Conservation (phyloP, 2,797 vertebrate genomes). For the Pristis pectinata region DNA sequence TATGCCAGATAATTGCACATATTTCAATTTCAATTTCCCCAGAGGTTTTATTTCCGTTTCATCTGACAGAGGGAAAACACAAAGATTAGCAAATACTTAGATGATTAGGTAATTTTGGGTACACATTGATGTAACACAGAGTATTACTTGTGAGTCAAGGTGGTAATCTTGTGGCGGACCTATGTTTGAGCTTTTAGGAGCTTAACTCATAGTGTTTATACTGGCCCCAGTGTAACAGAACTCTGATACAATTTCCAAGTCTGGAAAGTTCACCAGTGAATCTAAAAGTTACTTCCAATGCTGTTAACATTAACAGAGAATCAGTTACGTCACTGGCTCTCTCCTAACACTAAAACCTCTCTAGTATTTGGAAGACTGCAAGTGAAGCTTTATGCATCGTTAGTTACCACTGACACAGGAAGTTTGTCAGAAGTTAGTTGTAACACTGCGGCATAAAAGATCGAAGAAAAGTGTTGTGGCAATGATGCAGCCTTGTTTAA, state of each 20-base stretch:
- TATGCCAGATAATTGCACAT: background rate
- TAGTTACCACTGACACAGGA: background rate
- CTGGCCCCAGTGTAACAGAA: background rate
- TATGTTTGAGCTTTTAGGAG: background rate
- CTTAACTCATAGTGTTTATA: background rate
- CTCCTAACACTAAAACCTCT: background rate
- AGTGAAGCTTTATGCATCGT: background rate
- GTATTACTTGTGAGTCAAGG: background rate
- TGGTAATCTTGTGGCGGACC: background rate
- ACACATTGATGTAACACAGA: background rate
- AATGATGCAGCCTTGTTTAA: too few relatives aligned
- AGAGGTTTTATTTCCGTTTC: background rate
- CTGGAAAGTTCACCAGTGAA: background rate
- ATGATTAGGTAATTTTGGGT: background rate
- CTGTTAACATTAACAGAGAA: background rate
- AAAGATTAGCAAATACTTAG: background rate
- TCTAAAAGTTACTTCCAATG: background rate
- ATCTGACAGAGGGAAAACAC: background rate
- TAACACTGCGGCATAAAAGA: too few relatives aligned
- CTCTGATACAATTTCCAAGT: background rate
- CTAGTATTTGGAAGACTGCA: background rate
- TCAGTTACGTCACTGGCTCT: background rate
- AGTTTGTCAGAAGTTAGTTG: too few relatives aligned
- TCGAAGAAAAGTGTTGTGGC: too few relatives aligned
- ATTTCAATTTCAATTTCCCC: background rate